Percentiles rank a stretch among this genome's conserved stretches.
Conservation (phyloP, 2,797 vertebrate species). For the Pipistrellus pipistrellus region DNA sequence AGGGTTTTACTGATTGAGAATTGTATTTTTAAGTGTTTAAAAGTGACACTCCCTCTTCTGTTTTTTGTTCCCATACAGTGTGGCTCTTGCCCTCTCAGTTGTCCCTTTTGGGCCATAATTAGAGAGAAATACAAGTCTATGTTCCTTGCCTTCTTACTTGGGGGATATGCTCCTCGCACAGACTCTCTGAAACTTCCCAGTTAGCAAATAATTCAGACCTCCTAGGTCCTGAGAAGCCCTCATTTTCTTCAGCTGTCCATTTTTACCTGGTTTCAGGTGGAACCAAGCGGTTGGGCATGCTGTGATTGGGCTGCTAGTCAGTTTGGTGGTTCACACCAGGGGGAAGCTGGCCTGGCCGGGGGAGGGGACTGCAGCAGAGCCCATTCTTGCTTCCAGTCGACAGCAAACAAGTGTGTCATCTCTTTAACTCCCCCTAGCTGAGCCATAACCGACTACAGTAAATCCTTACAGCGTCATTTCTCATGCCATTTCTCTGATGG, state of each 20-base stretch:
- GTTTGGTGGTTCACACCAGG: too few relatives aligned
- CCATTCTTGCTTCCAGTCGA: not conserved
- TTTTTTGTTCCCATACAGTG: not conserved
- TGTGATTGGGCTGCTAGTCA: not conserved
- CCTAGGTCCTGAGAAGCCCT: not conserved
- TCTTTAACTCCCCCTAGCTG: not conserved
- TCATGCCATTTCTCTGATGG: not conserved
- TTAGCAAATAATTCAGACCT: not conserved
- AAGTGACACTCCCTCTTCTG: not conserved
- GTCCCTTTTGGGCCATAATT: not conserved
- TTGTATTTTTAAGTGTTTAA: conserved; percentile 35
- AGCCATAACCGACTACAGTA: not conserved
- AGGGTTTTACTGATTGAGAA: not conserved
- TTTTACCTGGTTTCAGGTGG: not conserved
- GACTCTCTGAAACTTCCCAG: not conserved
- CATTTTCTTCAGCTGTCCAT: not conserved
- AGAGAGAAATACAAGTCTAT: not conserved
- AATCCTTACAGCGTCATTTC: not conserved
- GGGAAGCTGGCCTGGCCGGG: not conserved
- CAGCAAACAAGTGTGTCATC: not conserved
- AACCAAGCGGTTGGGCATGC: fast-evolving
- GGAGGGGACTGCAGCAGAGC: not conserved
- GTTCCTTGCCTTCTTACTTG: not conserved
- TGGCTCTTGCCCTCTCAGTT: not conserved
- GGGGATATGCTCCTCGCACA: not conserved